Evolutionary conservation across 2,797 vertebrate genomes (phyloP), one percentile per base, ranked within the genome.

Genomic region (Sternotherus odoratus): DNA sequence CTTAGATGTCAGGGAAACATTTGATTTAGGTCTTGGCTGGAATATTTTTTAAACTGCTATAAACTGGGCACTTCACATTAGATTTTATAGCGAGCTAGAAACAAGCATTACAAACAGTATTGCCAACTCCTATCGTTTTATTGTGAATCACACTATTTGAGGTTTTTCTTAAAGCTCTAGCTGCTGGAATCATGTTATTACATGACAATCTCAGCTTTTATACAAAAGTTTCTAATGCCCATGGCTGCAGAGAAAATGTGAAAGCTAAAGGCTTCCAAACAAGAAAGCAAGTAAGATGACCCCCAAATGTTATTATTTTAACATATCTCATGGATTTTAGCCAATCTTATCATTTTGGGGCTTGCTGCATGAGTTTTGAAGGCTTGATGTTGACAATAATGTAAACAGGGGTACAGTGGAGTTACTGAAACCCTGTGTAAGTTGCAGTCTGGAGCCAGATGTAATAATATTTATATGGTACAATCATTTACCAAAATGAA

Each of bases 11-110:
- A 96, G 85, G 83, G 91, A 92, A 90, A 92, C 49, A 72, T 75
- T 46, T 74, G 13, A 48, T 75, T 8, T 28, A 28, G 4, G 28
- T 28, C 28, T 90, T 91, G 95, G 83, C 88, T 95, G 92, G 93
- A 96, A 96, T 88, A 94, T 96, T 90, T 80, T 15, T 88, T 84
- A 94, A 81, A 50, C 49, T 94, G 88, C 89, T 95, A 89, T 94
- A 94, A 93, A 92, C 82, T 17, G 8, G 88, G 79, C 24, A 3
- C 60, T 24, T 93, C 85, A 92, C 79, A 60, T n/a, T 39, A n/a
- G 83, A 92, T 80, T 94, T 60, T 74, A 77, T 30, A 11, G 88
- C 95, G 86, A 93, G 86, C 82, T 91, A 88, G 60, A 36, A 93
- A 79, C 87, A 43, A 75, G 83, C n/a, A 43, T 85, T 95, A 83